Evolutionary conservation across 92 coral and sea anemone genomes (phyloP).

Genomic region (Blastomussa wellsi): DNA sequence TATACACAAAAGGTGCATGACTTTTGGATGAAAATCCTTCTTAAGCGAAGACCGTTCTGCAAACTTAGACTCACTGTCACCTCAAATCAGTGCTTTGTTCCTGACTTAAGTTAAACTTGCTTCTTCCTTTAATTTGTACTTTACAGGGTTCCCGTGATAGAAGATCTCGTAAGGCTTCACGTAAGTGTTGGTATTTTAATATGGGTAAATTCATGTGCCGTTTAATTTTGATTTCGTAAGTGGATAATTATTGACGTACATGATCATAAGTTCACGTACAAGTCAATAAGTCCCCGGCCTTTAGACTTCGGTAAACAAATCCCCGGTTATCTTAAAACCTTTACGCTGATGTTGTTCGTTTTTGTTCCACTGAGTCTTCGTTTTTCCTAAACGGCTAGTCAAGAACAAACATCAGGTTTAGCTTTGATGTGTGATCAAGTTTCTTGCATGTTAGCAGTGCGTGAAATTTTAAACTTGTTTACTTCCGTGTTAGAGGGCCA

Average conservation of each 20-base stretch:
- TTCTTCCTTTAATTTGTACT: not conserved
- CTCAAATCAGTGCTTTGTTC: not conserved
- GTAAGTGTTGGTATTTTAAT: slow-evolving; percentile 19
- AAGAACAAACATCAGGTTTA: not conserved
- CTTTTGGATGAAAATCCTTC: not conserved
- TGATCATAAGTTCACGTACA: not conserved
- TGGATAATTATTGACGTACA: not conserved
- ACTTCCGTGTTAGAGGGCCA: slow-evolving; percentile 3
- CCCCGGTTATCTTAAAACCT: not conserved
- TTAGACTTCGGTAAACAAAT: not conserved
- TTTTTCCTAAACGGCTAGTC: not conserved
- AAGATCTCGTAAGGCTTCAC: not conserved
- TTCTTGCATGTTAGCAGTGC: not conserved
- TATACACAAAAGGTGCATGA: slow-evolving; percentile 19
- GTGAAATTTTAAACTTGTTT: not conserved
- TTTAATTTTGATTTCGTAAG: not conserved
- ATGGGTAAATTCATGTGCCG: not conserved
- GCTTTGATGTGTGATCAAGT: not conserved
- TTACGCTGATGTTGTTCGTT: not conserved
- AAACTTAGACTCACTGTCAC: not conserved
- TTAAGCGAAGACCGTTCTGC: not conserved
- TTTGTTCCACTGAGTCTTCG: not conserved
- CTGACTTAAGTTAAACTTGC: not conserved
- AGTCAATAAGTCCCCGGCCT: not conserved
- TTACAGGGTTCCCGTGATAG: not conserved